Base-by-base conservation (phyloP, 2,113 vertebrate species). In the Oplegnathus fasciatus region DNA sequence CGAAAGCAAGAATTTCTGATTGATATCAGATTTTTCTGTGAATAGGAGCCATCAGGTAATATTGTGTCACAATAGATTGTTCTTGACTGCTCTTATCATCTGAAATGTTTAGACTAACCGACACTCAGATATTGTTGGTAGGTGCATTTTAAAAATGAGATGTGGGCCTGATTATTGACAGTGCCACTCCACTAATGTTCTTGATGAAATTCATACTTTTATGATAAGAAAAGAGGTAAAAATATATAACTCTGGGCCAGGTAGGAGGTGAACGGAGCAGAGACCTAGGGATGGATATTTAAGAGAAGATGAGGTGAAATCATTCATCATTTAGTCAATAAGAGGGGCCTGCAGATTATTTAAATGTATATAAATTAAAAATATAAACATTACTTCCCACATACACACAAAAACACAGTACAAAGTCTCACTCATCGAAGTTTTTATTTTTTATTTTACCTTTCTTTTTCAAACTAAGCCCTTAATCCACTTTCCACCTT, bases 1-100 rank as follows among this genome's bases (percentile, higher is more conserved):
- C 79, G 68, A 69, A 70, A 75, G 46, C 66, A 69, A 78, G 32
- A 80, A 48, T 80, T 72, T 82, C n/a, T 44, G 75, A 64, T 75
- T 84, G 60, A 48, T 82, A 75, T 86, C 50, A 26, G 74, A 84
- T 87, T 83, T 80, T 75, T 83, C 24, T 77, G 40, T 69, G 65
- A 73, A 84, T 32, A 54, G 6, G 32, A 58, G 20, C 11, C n/a
- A 71, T 62, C 6, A 1, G 10, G 26, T 71, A 65, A 48, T 37
- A 61, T 42, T 52, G 30, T 30, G 20, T 60, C 5, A 68, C 65
- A 50, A 6, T 26, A 9, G 46, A 44, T n/a, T 50, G 15, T 57
- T 44, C 17, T 40, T 28, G 4, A 20, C 20, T 32, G 40, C 52
- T 61, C 15, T 54, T 20, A 5, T 77, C 6, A 50, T 61, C 30